Conservation (phyloP, 2,888 invertebrate genomes). For the Tenodera sinensis region DNA sequence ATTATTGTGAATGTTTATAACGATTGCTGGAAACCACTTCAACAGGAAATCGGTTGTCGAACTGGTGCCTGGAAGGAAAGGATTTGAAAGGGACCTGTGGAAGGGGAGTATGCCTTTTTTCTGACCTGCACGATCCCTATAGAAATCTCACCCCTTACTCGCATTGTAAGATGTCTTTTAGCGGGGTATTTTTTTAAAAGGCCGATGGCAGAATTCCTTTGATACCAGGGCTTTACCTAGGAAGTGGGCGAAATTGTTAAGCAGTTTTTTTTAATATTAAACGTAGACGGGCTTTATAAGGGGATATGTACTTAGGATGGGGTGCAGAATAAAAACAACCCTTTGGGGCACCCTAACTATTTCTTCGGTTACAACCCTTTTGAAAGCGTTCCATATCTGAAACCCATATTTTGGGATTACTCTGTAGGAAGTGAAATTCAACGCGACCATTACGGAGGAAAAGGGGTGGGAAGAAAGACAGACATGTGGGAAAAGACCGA, state of each 20-base stretch:
- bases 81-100: neutral
- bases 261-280: slow-evolving; percentile 13
- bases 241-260: neutral
- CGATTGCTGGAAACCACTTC: too few species aligned
- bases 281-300: neutral
- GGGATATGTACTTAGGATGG: neutral
- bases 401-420: slow-evolving; percentile 20
- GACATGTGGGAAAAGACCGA: neutral
- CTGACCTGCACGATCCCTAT: slow-evolving; percentile 11
- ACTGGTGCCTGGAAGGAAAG: neutral
- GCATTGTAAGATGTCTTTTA: slow-evolving; percentile 27
- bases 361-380: slow-evolving; percentile 15
- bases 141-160: neutral
- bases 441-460: slow-evolving; percentile 3
- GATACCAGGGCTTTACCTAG: neutral
- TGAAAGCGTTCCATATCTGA: slow-evolving; percentile 2
- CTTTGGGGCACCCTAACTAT: slow-evolving; percentile 6
- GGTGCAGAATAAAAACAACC: neutral
- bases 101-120: neutral
- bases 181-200: slow-evolving; percentile 13
- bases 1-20: too few species aligned
- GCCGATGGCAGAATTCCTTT: slow-evolving; percentile 19
- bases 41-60: neutral
- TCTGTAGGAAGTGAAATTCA: slow-evolving; percentile 9
- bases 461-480: neutral